Evolutionary conservation across 2,888 invertebrate genomes (phyloP).

Genomic region (Syritta pipiens): DNA sequence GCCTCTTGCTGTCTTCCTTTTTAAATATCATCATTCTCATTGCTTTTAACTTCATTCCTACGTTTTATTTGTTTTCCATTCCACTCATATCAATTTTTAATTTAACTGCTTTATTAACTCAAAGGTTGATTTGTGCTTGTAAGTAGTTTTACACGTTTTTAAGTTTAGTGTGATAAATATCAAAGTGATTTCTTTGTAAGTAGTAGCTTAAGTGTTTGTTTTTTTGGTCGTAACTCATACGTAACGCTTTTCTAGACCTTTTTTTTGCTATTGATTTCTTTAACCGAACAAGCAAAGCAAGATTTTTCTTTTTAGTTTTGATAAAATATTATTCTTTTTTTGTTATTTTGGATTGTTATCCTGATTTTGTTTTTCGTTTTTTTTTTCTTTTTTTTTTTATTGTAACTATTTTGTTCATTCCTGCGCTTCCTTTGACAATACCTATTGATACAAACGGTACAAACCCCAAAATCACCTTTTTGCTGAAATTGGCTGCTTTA

Average conservation of each 20-base stretch:
- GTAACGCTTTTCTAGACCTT: slow-evolving; percentile 18
- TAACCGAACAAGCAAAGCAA: no score
- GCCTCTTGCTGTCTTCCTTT: no score
- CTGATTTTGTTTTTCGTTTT: slow-evolving; percentile 49
- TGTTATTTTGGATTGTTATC: slow-evolving; percentile 59
- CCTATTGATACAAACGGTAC: slow-evolving; percentile 31
- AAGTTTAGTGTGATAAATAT: slow-evolving; percentile 6
- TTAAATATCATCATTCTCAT: no score
- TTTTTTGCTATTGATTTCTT: no score
- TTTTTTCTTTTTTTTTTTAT: slow-evolving; percentile 50
- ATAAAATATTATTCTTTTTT: slow-evolving; percentile 1
- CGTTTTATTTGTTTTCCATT: no score
- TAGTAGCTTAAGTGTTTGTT: slow-evolving; percentile 10
- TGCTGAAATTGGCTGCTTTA: slow-evolving; percentile 63
- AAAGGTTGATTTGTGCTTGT: slow-evolving; percentile 26
- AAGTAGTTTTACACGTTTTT: slow-evolving; percentile 13
- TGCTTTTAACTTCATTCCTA: no score
- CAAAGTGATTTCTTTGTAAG: slow-evolving; percentile 17
- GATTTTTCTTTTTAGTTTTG: neutral
- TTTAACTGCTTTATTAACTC: slow-evolving; percentile 29
- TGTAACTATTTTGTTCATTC: slow-evolving; percentile 54
- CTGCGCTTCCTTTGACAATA: slow-evolving; percentile 60
- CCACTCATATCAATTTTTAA: neutral
- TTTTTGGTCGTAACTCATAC: neutral
- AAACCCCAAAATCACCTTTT: slow-evolving; percentile 53